Evolutionary conservation across 2,797 vertebrate species (phyloP), one percentile per base, ranked within the genome.

Genomic region (Gallinago stenura): DNA sequence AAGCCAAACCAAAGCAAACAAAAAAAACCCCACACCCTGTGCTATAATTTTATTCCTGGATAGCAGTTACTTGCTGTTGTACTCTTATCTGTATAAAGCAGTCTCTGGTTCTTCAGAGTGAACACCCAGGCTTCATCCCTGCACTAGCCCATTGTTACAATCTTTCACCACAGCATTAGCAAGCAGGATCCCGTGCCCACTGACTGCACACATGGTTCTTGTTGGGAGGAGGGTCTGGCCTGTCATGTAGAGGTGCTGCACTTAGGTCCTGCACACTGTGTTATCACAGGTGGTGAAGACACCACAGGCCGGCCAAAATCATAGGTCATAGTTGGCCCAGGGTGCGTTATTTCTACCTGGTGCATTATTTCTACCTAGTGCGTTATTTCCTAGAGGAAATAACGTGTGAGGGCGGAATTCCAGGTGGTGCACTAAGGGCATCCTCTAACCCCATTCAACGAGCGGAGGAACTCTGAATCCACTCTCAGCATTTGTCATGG

Each of bases 91-190:
- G 12, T 57, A 45, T 51, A n/a, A 66, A 37, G 81, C 25, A 31
- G 26, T 51, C 22, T 26, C 33, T 80, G 19, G 12, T 73, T 61
- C 31, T 76, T 48, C 28, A 9, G 11, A n/a, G 64, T 7, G 33
- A 70, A 20, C n/a, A 19, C 43, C 15, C 4, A 21, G 65, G 30
- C 60, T 56, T 76, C 10, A 4, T 62, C 68, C 54, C 79, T 39
- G 24, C 26, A 10, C 18, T 41, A 0, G 24, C 15, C 28, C 24
- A 0, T 50, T 15, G 22, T 31, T 71, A 19, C 0, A 0, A 7
- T 35, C 24, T 28, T 48, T 46, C 51, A 43, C 6, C 0, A 1
- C 41, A 53, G 28, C 0, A 0, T 48, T 61, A 33, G 45, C 30
- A 61, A 75, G 58, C 15, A 19, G 33, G 54, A 31, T 72, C 64